Evolutionary conservation across 23 tunicate species (phyloP).

Genomic region (Diplosoma virens): DNA sequence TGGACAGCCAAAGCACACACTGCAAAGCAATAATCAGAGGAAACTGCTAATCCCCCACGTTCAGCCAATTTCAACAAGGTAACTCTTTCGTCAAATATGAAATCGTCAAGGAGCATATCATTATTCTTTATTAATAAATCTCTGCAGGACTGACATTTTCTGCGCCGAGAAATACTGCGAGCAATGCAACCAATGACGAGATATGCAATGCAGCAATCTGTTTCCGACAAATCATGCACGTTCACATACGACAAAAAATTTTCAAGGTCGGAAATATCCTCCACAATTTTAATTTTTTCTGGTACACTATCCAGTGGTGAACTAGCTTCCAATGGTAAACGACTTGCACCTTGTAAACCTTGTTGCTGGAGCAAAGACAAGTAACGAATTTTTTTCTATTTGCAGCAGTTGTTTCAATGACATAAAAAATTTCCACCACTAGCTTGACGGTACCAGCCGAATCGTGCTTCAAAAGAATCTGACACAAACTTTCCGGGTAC

Average conservation of each 20-base stretch:
- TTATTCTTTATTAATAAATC: neutral
- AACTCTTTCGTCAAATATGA: neutral
- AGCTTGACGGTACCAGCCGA: slow-evolving; percentile 25
- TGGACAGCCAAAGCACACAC: neutral
- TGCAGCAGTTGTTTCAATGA: slow-evolving; percentile 6
- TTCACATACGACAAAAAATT: no score
- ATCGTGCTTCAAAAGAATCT: slow-evolving; percentile 11
- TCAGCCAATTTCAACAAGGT: slow-evolving; percentile 6
- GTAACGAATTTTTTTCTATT: slow-evolving; percentile 23
- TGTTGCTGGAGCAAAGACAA: slow-evolving; percentile 1
- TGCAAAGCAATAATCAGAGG: slow-evolving; percentile 15
- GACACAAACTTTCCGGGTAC: slow-evolving; percentile 1
- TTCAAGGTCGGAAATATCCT: no score
- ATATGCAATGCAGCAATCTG: no score
- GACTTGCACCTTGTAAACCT: no score
- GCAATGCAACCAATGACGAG: no score
- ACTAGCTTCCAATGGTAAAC: no score
- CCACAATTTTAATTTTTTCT: no score
- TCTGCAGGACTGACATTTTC: slow-evolving; percentile 15
- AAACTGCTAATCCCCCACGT: slow-evolving; percentile 23
- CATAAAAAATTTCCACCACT: slow-evolving; percentile 17
- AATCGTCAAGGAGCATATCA: neutral
- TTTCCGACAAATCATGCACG: no score
- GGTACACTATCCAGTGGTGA: no score
- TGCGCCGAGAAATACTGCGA: slow-evolving; percentile 15